Percentiles rank a stretch among this genome's conserved stretches.
Evolutionary conservation across 2,797 vertebrate species (phyloP).

Genomic region (Pampus argenteus): DNA sequence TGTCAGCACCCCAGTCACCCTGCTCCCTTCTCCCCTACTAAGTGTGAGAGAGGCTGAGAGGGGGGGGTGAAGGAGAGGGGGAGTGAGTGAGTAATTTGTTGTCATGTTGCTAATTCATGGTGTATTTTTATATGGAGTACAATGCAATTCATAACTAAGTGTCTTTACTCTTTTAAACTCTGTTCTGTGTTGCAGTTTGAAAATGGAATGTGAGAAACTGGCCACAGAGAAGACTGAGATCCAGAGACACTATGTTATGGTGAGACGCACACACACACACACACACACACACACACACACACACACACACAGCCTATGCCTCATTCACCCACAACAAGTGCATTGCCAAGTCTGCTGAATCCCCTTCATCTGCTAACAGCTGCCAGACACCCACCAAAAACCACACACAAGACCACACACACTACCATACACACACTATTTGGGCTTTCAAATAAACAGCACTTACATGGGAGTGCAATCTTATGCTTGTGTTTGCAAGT

Average conservation of each 20-base stretch:
- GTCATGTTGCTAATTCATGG: conserved; percentile 64
- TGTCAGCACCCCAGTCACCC: conserved; percentile 75
- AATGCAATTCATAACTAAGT: conserved; percentile 46
- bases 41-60: conserved; percentile 24
- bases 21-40: conserved; percentile 40
- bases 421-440: conserved; percentile 42
- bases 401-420: conserved; percentile 61
- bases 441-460: conserved; percentile 61
- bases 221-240: conserved; percentile 96
- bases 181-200: conserved; percentile 84
- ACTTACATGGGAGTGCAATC: conserved; percentile 55
- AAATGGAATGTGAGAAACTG: conserved; percentile 95
- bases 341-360: conserved; percentile 69
- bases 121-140: conserved; percentile 56
- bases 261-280: conserved; percentile 77
- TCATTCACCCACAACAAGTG: conserved; percentile 52
- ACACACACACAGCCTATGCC: conserved; percentile 23
- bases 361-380: conserved; percentile 76
- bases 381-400: conserved; percentile 72
- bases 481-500: conserved; percentile 36
- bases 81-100: conserved; percentile 60
- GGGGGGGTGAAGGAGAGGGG: conserved; percentile 16
- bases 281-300: conserved; percentile 28
- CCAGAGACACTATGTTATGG: conserved; percentile 97
- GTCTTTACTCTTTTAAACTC: neutral